A percentile compares a stretch with the other conserved stretches of the same genome.
These are phyloP conservation scores for Candoia aspera DNA, from an alignment of 2,113 vertebrate species.

Conservation along the genomic window DNA sequence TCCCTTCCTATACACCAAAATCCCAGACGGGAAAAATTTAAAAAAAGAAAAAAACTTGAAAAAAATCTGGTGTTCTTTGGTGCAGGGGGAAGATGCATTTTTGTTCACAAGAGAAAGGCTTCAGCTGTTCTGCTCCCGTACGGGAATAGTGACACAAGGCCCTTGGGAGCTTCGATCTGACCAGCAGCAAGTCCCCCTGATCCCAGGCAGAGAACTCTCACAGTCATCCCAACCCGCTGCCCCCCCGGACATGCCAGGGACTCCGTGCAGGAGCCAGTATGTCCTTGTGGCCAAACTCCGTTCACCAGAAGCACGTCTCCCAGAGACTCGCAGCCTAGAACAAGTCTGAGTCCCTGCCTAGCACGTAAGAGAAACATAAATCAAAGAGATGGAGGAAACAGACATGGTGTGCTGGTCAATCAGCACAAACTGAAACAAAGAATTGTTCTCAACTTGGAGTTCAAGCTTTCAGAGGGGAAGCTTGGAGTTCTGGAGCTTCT, in stretches of 20 bases:
- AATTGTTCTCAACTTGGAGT: not conserved
- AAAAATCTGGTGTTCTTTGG: not conserved
- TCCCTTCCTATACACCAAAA: not conserved
- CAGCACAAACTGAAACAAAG: not conserved
- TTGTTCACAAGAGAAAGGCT: not conserved
- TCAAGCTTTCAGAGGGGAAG: not conserved
- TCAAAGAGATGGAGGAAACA: not conserved
- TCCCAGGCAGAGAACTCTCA: not conserved
- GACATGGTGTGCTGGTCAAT: too few species aligned
- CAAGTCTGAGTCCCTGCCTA: too few species aligned
- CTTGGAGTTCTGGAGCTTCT: conserved; percentile 32
- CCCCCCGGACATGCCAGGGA: not conserved
- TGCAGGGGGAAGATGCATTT: not conserved
- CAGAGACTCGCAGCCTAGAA: not conserved
- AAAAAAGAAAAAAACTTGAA: not conserved
- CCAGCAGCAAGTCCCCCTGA: not conserved
- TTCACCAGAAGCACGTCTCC: not conserved
- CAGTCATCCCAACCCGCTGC: not conserved
- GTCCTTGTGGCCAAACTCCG: not conserved
- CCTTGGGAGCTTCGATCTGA: not conserved
- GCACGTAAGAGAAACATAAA: not conserved
- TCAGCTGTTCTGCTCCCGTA: not conserved
- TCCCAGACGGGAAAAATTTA: not conserved
- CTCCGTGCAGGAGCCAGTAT: not conserved
- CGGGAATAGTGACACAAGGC: not conserved